Conservation (phyloP, 2,888 invertebrate genomes). For the Platerodrilus igneus region DNA sequence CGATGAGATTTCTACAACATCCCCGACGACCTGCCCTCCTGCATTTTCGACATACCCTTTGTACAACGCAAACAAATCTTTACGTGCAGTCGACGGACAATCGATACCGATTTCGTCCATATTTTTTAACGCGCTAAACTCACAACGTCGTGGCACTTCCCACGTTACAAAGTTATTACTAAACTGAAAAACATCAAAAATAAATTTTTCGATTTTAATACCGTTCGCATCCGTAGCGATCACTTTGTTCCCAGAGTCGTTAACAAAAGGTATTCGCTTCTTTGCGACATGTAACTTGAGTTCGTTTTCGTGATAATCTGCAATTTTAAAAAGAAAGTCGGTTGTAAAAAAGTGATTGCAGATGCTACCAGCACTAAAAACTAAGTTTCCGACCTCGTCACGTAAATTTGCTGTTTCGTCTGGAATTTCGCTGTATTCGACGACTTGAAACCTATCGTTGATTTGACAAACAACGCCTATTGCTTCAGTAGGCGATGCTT, state of each 20-base stretch:
- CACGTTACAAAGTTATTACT: slow-evolving; percentile 87
- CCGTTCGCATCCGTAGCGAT: slow-evolving; percentile 86
- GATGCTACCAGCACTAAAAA: slow-evolving; percentile 94
- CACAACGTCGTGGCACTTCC: slow-evolving; percentile 85
- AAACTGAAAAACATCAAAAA: slow-evolving; percentile 97
- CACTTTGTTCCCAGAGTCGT: slow-evolving; percentile 63
- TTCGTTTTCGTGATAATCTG: slow-evolving; percentile 63
- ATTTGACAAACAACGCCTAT: slow-evolving; percentile 96
- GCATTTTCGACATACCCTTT: slow-evolving; percentile 74
- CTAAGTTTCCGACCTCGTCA: slow-evolving; percentile 71
- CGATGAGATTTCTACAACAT: slow-evolving; percentile 86
- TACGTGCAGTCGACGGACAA: slow-evolving; percentile 81
- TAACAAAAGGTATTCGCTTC: slow-evolving; percentile 90
- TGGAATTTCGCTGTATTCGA: slow-evolving; percentile 96
- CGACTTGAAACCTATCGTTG: slow-evolving; percentile 82
- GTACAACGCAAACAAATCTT: slow-evolving; percentile 72
- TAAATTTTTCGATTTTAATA: slow-evolving; percentile 98
- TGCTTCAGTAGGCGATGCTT: slow-evolving; percentile 84
- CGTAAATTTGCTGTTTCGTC: slow-evolving; percentile 76
- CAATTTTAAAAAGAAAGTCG: slow-evolving; percentile 75
- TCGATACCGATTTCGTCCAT: slow-evolving; percentile 82
- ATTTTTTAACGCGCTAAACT: slow-evolving; percentile 97
- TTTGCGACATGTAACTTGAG: slow-evolving; percentile 91
- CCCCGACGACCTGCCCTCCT: slow-evolving; percentile 67
- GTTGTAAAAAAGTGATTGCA: slow-evolving; percentile 96